Conservation (phyloP, 2,797 vertebrate species). For the Clarias platycephalus region DNA sequence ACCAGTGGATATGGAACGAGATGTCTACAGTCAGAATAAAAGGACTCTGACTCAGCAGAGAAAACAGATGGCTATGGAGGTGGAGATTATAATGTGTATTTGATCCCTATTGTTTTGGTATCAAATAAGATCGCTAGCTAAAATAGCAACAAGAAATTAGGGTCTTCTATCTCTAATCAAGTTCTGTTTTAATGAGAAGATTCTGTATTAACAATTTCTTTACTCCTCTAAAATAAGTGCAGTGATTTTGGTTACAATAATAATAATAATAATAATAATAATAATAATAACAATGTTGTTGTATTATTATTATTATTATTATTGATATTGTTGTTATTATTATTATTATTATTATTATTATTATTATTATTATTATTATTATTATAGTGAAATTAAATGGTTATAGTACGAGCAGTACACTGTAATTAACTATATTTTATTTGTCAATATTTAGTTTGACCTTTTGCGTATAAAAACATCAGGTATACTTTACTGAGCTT, state of each 20-base stretch:
- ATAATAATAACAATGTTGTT: not conserved
- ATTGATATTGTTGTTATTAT: too few species aligned
- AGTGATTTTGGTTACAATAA: not conserved
- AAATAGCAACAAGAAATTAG: constrained; percentile 8
- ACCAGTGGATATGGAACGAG: constrained; percentile 7
- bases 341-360: too few species aligned
- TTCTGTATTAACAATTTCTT: not conserved
- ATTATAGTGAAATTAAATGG: not conserved
- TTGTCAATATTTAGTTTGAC: not conserved
- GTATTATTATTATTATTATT: too few species aligned
- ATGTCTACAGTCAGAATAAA: constrained; percentile 33
- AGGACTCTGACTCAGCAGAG: constrained; percentile 26
- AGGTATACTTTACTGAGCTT: not conserved
- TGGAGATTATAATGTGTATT: constrained; percentile 36
- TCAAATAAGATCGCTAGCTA: constrained; percentile 9
- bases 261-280: too few species aligned
- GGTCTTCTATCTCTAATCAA: constrained; percentile 9
- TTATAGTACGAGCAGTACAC: not conserved
- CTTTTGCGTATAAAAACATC: not conserved
- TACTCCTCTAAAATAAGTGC: not conserved
- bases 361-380: too few species aligned
- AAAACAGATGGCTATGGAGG: constrained; percentile 38
- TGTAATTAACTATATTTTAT: not conserved
- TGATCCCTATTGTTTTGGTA: constrained; percentile 21
- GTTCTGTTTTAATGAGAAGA: not conserved